phyloP scores from a whole-genome alignment of 1,140 invertebrate genomes.

The Cotesia vestalis region DNA sequence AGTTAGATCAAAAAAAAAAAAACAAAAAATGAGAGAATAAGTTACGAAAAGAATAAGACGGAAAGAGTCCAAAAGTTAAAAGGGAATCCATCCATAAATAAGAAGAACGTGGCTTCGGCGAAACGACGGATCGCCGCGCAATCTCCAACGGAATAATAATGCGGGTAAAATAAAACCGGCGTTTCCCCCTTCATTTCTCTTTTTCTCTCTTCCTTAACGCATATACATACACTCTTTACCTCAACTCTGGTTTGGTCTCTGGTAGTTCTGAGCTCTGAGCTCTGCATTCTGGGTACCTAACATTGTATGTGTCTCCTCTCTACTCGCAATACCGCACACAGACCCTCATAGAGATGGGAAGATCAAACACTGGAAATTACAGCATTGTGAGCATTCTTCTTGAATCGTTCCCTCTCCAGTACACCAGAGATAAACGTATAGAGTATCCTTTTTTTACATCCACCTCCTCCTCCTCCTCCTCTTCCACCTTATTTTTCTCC shows the following conservation, averaged over 20 bases:
- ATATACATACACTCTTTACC: neutral
- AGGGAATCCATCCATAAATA: conserved; percentile 47
- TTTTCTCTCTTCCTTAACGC: conserved; percentile 13
- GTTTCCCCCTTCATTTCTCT: conserved; percentile 20
- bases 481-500: conserved; percentile 22
- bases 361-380: conserved; percentile 47
- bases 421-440: conserved; percentile 17
- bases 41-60: conserved; percentile 18
- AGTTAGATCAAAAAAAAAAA: no score
- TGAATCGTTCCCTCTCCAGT: conserved; percentile 25
- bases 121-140: conserved; percentile 43
- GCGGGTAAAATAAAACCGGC: conserved; percentile 45
- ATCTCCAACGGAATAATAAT: conserved; percentile 48
- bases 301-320: neutral
- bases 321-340: conserved; percentile 29
- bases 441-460: neutral
- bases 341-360: conserved; percentile 43
- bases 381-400: conserved; percentile 45
- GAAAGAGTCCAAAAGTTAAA: conserved; percentile 53
- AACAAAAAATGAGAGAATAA: conserved; percentile 12
- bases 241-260: no score
- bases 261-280: no score
- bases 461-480: neutral
- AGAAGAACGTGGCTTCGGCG: conserved; percentile 34
- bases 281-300: no score